Percentiles rank a stretch among this genome's conserved stretches.
Conservation (phyloP, 2,797 vertebrate genomes). For the Oreochromis mossambicus region DNA sequence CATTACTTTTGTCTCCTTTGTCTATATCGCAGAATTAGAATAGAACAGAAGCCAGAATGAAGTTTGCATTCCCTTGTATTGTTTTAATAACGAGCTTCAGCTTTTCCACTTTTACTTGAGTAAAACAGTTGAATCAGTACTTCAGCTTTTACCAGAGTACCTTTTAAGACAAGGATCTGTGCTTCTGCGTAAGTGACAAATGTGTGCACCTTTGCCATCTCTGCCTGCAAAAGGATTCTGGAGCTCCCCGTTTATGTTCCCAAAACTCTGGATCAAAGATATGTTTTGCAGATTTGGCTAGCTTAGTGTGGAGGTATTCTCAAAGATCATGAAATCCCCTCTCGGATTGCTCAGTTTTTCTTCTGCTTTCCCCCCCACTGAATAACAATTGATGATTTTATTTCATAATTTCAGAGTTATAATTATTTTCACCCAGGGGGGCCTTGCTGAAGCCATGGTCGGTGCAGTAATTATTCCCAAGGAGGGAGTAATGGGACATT, state of each 20-base stretch:
- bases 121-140: background rate
- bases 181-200: background rate
- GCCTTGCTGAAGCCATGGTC: slow-evolving; percentile 8
- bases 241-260: background rate
- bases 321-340: background rate
- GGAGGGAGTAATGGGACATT: slow-evolving; percentile 54
- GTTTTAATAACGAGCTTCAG: background rate
- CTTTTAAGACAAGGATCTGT: background rate
- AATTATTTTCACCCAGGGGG: slow-evolving; percentile 44
- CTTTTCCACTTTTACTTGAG: background rate
- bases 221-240: background rate
- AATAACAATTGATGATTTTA: slow-evolving; percentile 36
- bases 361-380: background rate
- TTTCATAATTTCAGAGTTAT: slow-evolving; percentile 45
- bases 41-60: background rate
- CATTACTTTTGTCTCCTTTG: background rate
- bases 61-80: background rate
- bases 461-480: slow-evolving; percentile 45
- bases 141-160: background rate
- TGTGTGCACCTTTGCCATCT: background rate
- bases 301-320: background rate
- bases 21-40: background rate
- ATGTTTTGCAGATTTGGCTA: background rate
- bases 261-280: background rate
- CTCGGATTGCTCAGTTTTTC: slow-evolving; percentile 1